These are phyloP conservation scores for Antigone vipio DNA, from an alignment of 2,113 vertebrate genomes.

Conservation along the genomic window DNA sequence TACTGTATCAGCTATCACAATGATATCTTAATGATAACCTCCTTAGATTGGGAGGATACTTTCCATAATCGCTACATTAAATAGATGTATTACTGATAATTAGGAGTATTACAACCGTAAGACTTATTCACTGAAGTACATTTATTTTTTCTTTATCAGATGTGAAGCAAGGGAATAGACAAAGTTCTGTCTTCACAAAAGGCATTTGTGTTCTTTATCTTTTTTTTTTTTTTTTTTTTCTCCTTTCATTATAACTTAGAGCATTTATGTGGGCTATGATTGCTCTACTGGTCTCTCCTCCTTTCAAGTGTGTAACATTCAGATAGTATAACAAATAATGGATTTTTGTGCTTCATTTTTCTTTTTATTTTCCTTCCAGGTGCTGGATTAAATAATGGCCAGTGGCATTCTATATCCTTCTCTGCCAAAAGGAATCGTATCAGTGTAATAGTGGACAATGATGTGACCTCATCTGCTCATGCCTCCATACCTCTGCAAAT, in stretches of 20 bases:
- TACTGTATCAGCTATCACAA: neutral
- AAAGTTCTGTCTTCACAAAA: neutral
- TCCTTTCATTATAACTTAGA: neutral
- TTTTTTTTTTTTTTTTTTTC: neutral
- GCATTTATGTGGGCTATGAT: neutral
- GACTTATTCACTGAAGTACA: neutral
- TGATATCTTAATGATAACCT: neutral
- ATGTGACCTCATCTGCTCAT: slow-evolving; percentile 57
- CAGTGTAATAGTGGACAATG: slow-evolving; percentile 79
- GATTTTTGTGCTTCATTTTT: neutral
- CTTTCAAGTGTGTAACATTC: neutral
- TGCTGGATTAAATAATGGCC: slow-evolving; percentile 83
- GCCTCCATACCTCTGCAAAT: slow-evolving; percentile 70
- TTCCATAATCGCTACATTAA: neutral
- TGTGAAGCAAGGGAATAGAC: neutral
- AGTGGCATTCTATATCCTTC: slow-evolving; percentile 88
- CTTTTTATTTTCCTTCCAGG: slow-evolving; percentile 68
- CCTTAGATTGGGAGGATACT: neutral
- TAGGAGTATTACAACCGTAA: neutral
- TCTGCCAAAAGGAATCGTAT: slow-evolving; percentile 77
- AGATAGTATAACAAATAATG: neutral
- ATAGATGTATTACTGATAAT: neutral
- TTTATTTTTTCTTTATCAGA: neutral
- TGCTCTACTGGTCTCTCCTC: neutral
- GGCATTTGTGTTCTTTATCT: neutral